Percentiles rank a stretch among this genome's conserved stretches.
Evolutionary conservation across 2,113 vertebrate genomes (phyloP).

Genomic region (Canis aureus): DNA sequence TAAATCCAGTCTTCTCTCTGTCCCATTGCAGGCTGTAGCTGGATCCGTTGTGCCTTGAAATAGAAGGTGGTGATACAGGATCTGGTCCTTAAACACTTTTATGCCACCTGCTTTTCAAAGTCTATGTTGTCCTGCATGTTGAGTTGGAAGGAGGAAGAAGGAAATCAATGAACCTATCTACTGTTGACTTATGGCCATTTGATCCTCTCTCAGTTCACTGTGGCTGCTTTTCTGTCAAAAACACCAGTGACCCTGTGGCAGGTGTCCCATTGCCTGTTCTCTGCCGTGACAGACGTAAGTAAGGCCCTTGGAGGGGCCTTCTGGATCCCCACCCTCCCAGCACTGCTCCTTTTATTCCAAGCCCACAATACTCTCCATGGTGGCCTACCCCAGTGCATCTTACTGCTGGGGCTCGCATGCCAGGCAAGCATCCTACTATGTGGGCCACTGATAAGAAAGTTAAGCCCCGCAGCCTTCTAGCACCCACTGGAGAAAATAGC

Average conservation of each 20-base stretch:
- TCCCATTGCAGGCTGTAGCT: neutral
- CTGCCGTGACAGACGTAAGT: neutral
- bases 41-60: neutral
- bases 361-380: neutral
- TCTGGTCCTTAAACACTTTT: neutral
- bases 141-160: neutral
- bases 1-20: neutral
- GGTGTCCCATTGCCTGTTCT: neutral
- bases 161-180: neutral
- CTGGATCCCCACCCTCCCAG: neutral
- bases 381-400: neutral
- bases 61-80: neutral
- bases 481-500: neutral
- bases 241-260: neutral
- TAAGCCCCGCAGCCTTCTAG: neutral
- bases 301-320: neutral
- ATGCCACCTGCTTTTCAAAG: neutral
- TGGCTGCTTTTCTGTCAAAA: neutral
- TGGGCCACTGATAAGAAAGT: neutral
- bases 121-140: neutral
- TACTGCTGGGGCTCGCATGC: neutral
- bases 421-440: neutral
- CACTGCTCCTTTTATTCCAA: neutral
- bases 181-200: neutral
- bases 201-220: neutral